Conservation (phyloP, 2,888 invertebrate species). For the Synanthedon formicaeformis region DNA sequence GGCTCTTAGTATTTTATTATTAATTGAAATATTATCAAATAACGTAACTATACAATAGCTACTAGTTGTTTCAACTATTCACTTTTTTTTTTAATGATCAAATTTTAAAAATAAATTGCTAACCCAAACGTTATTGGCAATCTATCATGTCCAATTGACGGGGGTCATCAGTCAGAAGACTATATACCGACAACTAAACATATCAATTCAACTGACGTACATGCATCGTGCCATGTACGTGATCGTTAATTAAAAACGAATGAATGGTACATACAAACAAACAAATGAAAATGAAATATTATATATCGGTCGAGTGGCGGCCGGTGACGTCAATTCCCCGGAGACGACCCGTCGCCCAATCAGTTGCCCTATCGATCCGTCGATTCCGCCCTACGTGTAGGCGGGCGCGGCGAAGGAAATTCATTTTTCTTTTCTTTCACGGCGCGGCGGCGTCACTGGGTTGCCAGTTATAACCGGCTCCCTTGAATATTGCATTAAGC, state of each 20-base stretch:
- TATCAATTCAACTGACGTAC: too few relatives aligned
- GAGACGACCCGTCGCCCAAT: neutral
- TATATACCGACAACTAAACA: too few relatives aligned
- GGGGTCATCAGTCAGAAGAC: too few relatives aligned
- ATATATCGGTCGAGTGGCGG: neutral
- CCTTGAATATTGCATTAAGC: neutral
- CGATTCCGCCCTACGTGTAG: conserved; percentile 17
- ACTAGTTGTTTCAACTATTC: too few relatives aligned
- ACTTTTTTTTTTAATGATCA: too few relatives aligned
- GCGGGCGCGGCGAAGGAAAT: conserved; percentile 18
- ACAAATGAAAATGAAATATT: neutral
- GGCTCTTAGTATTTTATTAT: too few relatives aligned
- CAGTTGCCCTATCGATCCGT: conserved; percentile 14
- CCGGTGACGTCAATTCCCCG: neutral
- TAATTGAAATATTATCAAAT: too few relatives aligned
- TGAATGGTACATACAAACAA: neutral
- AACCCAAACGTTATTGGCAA: too few relatives aligned
- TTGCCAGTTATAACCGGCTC: conserved; percentile 10
- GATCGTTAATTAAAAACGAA: neutral
- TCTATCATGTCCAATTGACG: too few relatives aligned
- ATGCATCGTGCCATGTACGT: too few relatives aligned
- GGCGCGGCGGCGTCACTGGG: conserved; percentile 8
- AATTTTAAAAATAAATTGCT: too few relatives aligned
- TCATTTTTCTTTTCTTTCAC: conserved; percentile 3
- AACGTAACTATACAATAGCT: too few relatives aligned